Conservation (phyloP, 2,888 invertebrate species). For the Agrochola lychnidis region DNA sequence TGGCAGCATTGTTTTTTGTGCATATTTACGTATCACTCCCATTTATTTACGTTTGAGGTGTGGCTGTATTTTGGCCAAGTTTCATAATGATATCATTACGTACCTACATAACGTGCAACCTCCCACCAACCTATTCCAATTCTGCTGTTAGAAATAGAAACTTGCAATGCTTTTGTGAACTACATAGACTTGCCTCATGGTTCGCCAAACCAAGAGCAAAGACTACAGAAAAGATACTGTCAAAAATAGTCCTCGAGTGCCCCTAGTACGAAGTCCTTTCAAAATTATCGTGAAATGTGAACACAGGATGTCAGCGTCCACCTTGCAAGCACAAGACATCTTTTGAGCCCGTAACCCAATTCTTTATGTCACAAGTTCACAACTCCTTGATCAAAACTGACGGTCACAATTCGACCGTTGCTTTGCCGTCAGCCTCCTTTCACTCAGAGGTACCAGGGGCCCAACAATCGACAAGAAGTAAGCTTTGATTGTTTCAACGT, state of each 20-base stretch:
- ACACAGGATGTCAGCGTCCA: conserved; percentile 24
- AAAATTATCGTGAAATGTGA: conserved; percentile 27
- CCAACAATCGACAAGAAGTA: conserved; percentile 83
- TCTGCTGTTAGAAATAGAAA: background rate
- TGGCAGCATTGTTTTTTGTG: conserved; percentile 60
- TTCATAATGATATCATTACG: conserved; percentile 10
- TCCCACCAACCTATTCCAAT: background rate
- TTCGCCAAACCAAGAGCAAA: background rate
- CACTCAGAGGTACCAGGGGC: conserved; percentile 72
- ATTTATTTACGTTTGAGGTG: conserved; percentile 55
- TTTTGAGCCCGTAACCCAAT: conserved; percentile 52
- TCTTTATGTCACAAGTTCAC: conserved; percentile 33
- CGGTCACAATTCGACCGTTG: conserved; percentile 53
- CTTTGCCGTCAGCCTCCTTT: conserved; percentile 57
- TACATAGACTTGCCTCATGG: background rate
- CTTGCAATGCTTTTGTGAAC: background rate
- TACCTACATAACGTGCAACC: background rate
- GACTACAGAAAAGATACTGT: background rate
- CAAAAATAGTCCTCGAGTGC: background rate
- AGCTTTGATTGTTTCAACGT: conserved; percentile 76
- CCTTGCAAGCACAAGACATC: conserved; percentile 18
- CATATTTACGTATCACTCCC: conserved; percentile 55
- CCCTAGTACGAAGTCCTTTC: background rate
- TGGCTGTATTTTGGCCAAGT: conserved; percentile 35
- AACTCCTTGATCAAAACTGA: conserved; percentile 61